Conservation (phyloP, 1,140 invertebrate genomes). For the Stegodyphus mimosarum region DNA sequence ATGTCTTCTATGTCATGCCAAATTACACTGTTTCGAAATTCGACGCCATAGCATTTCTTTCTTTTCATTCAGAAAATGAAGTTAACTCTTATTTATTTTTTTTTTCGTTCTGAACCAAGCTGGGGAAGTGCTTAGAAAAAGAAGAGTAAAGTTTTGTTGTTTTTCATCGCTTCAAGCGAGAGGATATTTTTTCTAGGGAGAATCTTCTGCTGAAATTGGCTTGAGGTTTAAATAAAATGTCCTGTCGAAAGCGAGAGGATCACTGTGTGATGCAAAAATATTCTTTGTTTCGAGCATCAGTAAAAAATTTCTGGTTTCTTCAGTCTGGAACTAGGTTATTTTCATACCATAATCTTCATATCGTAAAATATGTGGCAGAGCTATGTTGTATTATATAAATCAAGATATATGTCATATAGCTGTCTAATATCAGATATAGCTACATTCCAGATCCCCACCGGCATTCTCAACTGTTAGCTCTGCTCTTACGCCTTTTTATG, state of each 20-base stretch:
- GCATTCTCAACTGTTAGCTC: too few relatives aligned
- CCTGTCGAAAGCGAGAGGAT: conserved; percentile 5
- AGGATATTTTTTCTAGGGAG: conserved; percentile 4
- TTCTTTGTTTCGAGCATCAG: too few relatives aligned
- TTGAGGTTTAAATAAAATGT: conserved; percentile 41
- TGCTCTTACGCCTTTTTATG: too few relatives aligned
- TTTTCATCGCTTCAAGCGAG: conserved; percentile 2
- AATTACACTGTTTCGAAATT: conserved; percentile 46
- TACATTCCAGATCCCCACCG: too few relatives aligned
- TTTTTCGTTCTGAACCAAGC: background rate
- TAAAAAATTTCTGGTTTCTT: too few relatives aligned
- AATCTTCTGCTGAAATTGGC: conserved; percentile 23
- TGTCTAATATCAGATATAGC: too few relatives aligned
- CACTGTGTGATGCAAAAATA: too few relatives aligned
- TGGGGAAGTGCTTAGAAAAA: conserved; percentile 23
- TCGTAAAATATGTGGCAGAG: too few relatives aligned
- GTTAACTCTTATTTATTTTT: conserved; percentile 28
- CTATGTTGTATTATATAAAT: too few relatives aligned
- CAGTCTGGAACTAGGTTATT: too few relatives aligned
- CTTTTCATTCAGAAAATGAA: conserved; percentile 39
- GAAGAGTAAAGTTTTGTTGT: conserved; percentile 10
- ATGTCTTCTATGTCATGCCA: conserved; percentile 54
- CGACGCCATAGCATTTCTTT: conserved; percentile 28
- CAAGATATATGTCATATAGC: too few relatives aligned
- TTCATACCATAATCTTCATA: too few relatives aligned